Conservation (phyloP, 1,140 invertebrate species). For the Zeugodacus cucurbitae region DNA sequence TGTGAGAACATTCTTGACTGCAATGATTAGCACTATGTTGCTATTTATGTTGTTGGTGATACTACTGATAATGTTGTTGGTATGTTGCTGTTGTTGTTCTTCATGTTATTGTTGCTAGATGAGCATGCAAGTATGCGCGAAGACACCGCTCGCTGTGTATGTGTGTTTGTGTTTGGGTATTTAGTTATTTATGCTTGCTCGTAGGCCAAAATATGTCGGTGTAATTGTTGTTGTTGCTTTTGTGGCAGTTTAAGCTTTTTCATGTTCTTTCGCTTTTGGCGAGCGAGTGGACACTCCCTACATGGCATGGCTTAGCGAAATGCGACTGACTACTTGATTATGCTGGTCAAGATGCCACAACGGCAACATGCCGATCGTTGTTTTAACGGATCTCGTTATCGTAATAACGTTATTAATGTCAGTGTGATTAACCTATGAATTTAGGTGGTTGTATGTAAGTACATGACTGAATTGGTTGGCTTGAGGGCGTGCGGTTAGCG, state of each 20-base stretch:
- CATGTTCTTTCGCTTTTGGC: not conserved
- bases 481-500: not conserved
- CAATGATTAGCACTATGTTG: not conserved
- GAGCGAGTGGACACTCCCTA: not conserved
- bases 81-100: not conserved
- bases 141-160: not conserved
- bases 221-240: not conserved
- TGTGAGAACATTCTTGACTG: conserved; percentile 22
- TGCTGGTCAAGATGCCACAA: conserved; percentile 27
- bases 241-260: not conserved
- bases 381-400: conserved; percentile 34
- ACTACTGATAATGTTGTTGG: not conserved
- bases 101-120: too few species aligned
- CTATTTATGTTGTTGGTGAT: not conserved
- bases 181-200: not conserved
- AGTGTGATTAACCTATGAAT: conserved; percentile 18
- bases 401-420: conserved; percentile 25
- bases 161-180: not conserved
- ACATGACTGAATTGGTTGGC: not conserved
- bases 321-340: not conserved
- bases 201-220: not conserved
- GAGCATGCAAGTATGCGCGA: not conserved
- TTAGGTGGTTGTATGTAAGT: too few species aligned
- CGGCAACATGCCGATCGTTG: conserved; percentile 25
- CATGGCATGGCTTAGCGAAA: not conserved